These are phyloP conservation scores for Lepidochitona cinerea DNA, from an alignment of 2,888 invertebrate species.

Conservation along the genomic window DNA sequence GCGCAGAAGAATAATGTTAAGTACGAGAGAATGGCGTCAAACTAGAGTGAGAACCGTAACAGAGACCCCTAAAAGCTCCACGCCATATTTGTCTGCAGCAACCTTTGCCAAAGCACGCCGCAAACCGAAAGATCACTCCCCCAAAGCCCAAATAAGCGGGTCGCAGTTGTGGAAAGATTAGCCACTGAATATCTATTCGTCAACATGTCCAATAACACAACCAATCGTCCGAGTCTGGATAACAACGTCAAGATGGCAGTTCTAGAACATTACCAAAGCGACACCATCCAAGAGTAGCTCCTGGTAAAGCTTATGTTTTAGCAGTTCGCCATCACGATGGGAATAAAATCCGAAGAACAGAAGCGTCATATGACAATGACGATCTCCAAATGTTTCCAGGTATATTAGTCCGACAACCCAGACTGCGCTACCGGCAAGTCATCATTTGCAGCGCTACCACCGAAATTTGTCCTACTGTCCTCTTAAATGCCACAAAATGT, in stretches of 20 bases:
- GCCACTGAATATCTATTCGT: not conserved
- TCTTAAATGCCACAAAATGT: not conserved
- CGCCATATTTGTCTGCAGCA: too few relatives aligned
- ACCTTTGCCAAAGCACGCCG: too few relatives aligned
- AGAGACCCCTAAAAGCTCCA: too few relatives aligned
- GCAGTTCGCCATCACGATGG: not conserved
- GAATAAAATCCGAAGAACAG: not conserved
- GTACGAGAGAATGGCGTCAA: too few relatives aligned
- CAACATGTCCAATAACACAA: not conserved
- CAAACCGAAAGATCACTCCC: not conserved
- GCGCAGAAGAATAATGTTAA: too few relatives aligned
- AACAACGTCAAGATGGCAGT: not conserved
- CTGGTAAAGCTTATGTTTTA: conserved; percentile 13
- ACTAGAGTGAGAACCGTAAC: too few relatives aligned
- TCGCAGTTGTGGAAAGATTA: not conserved
- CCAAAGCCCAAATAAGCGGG: not conserved
- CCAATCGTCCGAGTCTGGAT: not conserved
- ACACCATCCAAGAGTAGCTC: conserved; percentile 7
- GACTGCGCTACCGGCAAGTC: not conserved
- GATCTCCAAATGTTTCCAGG: not conserved
- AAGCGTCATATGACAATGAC: not conserved
- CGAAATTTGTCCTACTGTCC: not conserved
- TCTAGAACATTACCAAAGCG: not conserved
- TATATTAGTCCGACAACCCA: not conserved
- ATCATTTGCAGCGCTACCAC: not conserved